Percentiles rank a stretch among this genome's conserved stretches.
Evolutionary conservation across 2,797 vertebrate species (phyloP).

Genomic region (Macropus fuliginosus): DNA sequence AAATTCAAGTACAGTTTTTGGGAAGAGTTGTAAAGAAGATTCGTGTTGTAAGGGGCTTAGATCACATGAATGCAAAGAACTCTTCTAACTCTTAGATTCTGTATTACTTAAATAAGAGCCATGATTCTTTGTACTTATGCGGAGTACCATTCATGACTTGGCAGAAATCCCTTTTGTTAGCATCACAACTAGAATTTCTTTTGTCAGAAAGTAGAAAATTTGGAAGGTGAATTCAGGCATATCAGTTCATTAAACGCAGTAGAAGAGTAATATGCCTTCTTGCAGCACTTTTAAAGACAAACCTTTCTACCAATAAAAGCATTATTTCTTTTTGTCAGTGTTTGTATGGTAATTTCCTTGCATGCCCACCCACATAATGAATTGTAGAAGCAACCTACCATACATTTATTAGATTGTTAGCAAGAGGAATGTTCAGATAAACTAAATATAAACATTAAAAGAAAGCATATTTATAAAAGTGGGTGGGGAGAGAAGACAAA

Average conservation of each 20-base stretch:
- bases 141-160: background rate
- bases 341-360: background rate
- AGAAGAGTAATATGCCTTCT: background rate
- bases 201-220: background rate
- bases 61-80: background rate
- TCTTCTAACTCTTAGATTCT: background rate
- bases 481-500: background rate
- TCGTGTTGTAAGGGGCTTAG: background rate
- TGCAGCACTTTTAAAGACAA: background rate
- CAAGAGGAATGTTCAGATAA: constrained; percentile 6
- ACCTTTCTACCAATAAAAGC: background rate
- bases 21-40: background rate
- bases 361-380: background rate
- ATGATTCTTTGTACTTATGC: background rate
- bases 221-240: fast-evolving
- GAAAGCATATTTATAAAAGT: background rate
- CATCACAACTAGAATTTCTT: background rate
- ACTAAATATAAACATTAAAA: constrained; percentile 25
- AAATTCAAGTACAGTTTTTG: background rate
- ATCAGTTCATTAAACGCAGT: background rate
- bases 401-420: background rate
- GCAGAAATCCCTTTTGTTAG: background rate
- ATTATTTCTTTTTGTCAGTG: background rate
- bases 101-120: background rate
- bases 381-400: background rate